Evolutionary conservation across 2,888 invertebrate genomes (phyloP).

Genomic region (Andrena fulva): DNA sequence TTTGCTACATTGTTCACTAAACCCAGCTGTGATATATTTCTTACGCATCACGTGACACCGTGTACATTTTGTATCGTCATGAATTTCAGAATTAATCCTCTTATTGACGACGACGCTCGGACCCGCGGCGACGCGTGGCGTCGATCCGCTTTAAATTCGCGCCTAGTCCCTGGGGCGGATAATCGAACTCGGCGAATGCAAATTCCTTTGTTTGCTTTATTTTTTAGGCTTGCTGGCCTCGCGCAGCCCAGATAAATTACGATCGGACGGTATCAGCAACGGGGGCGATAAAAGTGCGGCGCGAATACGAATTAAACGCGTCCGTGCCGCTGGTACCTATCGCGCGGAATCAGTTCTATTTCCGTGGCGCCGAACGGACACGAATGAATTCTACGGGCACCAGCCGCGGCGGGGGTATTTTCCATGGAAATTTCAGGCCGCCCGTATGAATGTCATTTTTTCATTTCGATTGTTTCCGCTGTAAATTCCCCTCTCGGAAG

Average conservation of each 20-base stretch:
- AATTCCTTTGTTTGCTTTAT: not conserved
- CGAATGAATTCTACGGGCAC: not conserved
- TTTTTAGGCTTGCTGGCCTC: not conserved
- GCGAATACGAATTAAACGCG: slow-evolving; percentile 20
- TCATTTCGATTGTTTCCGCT: not conserved
- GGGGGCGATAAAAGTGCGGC: slow-evolving; percentile 1
- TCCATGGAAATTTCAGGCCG: slow-evolving; percentile 13
- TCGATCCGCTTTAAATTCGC: not conserved
- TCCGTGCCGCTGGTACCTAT: not conserved
- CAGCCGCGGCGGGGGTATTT: not conserved
- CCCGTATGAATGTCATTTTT: not conserved
- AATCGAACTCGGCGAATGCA: not conserved
- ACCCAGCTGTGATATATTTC: no score
- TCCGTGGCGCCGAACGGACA: not conserved
- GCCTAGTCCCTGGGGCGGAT: not conserved
- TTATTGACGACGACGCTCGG: not conserved
- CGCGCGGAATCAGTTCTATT: slow-evolving; percentile 15
- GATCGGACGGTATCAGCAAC: not conserved
- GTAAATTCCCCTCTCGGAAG: not conserved
- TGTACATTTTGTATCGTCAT: not conserved
- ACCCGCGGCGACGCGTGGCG: not conserved
- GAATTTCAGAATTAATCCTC: slow-evolving; percentile 1
- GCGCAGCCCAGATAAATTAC: slow-evolving; percentile 1
- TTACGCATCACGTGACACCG: no score
- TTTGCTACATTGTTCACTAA: no score